Evolutionary conservation across 2,888 invertebrate genomes (phyloP).

Genomic region (Drosophila multiciliata): DNA sequence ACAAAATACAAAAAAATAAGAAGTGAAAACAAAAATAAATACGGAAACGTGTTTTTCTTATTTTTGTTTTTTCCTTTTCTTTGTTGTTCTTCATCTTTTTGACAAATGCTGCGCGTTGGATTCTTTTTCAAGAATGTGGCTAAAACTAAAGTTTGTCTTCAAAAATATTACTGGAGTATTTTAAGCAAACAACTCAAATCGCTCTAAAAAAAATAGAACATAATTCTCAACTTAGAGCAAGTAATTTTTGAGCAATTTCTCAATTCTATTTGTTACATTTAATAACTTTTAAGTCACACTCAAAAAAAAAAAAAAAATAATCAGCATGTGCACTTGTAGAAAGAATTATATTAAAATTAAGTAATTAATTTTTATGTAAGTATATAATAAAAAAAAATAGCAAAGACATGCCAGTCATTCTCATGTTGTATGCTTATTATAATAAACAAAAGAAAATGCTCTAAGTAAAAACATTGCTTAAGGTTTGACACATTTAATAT

Average conservation of each 20-base stretch:
- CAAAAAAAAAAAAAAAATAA: neutral
- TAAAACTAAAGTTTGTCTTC: neutral
- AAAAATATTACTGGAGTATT: neutral
- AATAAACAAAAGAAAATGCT: neutral
- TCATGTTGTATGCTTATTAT: neutral
- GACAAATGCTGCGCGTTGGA: slow-evolving; percentile 4
- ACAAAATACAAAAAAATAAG: slow-evolving; percentile 8
- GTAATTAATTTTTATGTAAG: neutral
- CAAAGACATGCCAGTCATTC: neutral
- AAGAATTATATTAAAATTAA: neutral
- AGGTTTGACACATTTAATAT: neutral
- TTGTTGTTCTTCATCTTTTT: neutral
- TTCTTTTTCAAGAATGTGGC: neutral
- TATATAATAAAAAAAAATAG: neutral
- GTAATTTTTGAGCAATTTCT: neutral
- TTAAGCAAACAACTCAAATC: neutral
- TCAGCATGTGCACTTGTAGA: neutral
- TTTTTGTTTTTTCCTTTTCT: neutral
- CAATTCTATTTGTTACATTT: neutral
- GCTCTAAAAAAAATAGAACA: neutral
- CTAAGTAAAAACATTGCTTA: neutral
- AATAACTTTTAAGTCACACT: neutral
- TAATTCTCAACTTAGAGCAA: neutral
- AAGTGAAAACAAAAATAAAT: slow-evolving; percentile 8
- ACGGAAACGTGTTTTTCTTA: slow-evolving; percentile 4